phyloP scores from a whole-genome alignment of 2,888 invertebrate species.

The Amiota communis region DNA sequence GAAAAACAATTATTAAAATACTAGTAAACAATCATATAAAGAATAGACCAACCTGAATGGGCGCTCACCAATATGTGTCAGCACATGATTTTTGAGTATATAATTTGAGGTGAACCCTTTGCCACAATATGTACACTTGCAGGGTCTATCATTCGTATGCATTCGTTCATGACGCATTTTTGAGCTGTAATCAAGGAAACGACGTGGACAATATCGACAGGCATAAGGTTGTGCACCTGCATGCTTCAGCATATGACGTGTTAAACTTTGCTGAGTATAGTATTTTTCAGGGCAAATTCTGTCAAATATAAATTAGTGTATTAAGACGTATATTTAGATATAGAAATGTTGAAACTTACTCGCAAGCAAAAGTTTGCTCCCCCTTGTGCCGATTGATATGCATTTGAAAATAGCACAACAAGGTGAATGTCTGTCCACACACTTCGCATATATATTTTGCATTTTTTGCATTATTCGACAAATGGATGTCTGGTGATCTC shows the following conservation, averaged over 20 bases:
- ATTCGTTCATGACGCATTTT: slow-evolving; percentile 59
- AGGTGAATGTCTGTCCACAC: slow-evolving; percentile 57
- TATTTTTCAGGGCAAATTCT: slow-evolving; percentile 60
- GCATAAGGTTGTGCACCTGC: slow-evolving; percentile 60
- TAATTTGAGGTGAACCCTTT: slow-evolving; percentile 63
- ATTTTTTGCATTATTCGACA: neutral
- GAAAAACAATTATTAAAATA: no score
- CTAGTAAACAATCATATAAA: no score
- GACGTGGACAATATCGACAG: slow-evolving; percentile 59
- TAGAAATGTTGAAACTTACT: slow-evolving; percentile 43
- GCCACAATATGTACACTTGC: slow-evolving; percentile 58
- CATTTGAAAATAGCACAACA: slow-evolving; percentile 61
- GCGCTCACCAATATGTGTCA: slow-evolving; percentile 60
- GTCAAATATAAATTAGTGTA: neutral
- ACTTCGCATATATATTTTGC: slow-evolving; percentile 51
- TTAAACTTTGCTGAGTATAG: slow-evolving; percentile 59
- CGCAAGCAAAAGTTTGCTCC: slow-evolving; percentile 60
- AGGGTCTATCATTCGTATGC: slow-evolving; percentile 65
- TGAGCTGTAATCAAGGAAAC: slow-evolving; percentile 60
- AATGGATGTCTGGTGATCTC: neutral
- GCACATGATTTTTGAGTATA: slow-evolving; percentile 59
- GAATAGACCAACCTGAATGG: slow-evolving; percentile 49
- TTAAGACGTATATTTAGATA: neutral
- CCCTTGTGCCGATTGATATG: slow-evolving; percentile 60
- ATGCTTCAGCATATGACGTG: slow-evolving; percentile 61